Evolutionary conservation across 2,113 vertebrate genomes (phyloP), one percentile per base, ranked within the genome.

Genomic region (Carassius gibelio): DNA sequence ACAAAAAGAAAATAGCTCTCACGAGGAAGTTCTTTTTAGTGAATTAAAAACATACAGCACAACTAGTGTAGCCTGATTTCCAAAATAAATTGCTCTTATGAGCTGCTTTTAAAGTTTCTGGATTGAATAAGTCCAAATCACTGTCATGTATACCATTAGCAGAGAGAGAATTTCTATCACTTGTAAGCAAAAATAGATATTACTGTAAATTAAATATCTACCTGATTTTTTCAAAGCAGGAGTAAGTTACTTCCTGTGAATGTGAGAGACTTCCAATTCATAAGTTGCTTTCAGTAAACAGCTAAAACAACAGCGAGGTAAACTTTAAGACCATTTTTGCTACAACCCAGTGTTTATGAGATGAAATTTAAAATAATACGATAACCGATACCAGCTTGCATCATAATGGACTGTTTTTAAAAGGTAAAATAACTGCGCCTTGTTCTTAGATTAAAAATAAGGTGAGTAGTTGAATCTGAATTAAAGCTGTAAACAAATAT

Each of bases 1-100:
- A 81, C 77, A 81, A 79, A 85, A 69, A 34, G 50, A 74, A 87
- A 88, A 83, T 88, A 89, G 42, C 90, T 88, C 75, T 90, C 89
- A 80, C 74, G 89, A 82, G 68, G 15, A 7, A 69, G 55, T 21
- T 42, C 8, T 71, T 42, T 69, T 71, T 71, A 71, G 36, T 38
- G 34, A 71, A 38, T 38, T 17, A 90, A 48, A 23, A 45, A 11
- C 19, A 71, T 42, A 71, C 36, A 38, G 17, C 36, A 71, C 3
- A n/a, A 21, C 36, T 21, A 74, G 2, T 23, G 71, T 23, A 74
- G 71, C 19, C 69, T n/a, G 4, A 74, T 3, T 48, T 21, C 2
- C 71, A 45, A 74, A 74, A 13, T 74, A n/a, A 74, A 5, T 13
- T 10, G 21, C 34, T 38, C 34, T 38, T 71, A 69, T 69, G 34